Evolutionary conservation across 2,888 invertebrate genomes (phyloP), one percentile per base, ranked within the genome.

Genomic region (Phyllotreta striolata): DNA sequence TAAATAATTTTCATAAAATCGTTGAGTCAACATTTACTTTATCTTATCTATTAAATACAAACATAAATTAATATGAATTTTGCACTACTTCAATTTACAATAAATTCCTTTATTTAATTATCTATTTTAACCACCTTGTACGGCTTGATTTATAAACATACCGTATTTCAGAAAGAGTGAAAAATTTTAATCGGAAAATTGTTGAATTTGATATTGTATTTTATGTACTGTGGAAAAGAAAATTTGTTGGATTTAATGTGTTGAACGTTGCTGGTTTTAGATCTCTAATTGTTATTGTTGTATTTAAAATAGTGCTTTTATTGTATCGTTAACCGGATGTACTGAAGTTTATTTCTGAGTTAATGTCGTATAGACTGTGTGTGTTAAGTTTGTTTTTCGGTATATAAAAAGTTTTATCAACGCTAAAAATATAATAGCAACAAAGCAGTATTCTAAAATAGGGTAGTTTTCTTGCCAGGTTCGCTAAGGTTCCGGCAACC

Each of bases 391-490:
- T 43, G 52, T 38, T 61, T 57, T 52, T 46, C 41, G 55, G 13
- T 13, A 35, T 37, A 38, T 46, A 24, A 46, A 57, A 35, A 38
- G 14, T 58, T 47, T 58, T 59, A 51, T 49, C 39, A 3, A 59
- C 41, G 59, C 59, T 60, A 60, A 41, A 13, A 52, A 35, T 44
- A 64, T 24, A 57, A 64, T 68, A 72, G 68, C 72, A 64, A 74
- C 71, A 74, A 75, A 75, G 75, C 75, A 73, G 72, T 71, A 73
- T 74, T 75, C 74, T 74, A 74, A 72, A 75, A 72, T 74, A 73
- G 70, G 67, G 70, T 74, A 74, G 73, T 71, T 69, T 66, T 64
- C 55, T 40, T 44, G 62, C 54, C 64, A 57, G 62, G 64, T 63
- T 67, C 66, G 56, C 55, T 56, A 60, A 60, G 44, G 55, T 46